These are phyloP conservation scores for Gonocerus acuteangulatus DNA, from an alignment of 2,888 invertebrate genomes.

Conservation along the genomic window DNA sequence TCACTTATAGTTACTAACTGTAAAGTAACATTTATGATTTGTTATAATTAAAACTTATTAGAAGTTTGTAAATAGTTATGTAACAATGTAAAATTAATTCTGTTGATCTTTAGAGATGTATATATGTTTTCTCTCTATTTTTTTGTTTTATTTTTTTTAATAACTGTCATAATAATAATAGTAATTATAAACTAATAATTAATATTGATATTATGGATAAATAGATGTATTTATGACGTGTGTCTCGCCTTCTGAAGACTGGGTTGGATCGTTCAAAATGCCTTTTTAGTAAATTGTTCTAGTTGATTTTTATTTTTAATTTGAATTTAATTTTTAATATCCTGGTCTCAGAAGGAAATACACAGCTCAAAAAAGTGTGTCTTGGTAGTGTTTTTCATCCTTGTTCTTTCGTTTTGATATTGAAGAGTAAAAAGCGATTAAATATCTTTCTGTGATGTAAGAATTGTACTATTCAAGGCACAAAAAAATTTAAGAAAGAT, in stretches of 20 bases:
- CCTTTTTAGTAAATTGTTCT: slow-evolving; percentile 9
- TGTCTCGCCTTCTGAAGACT: slow-evolving; percentile 10
- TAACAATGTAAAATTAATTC: slow-evolving; percentile 31
- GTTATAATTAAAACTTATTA: slow-evolving; percentile 9
- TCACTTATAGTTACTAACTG: slow-evolving; percentile 24
- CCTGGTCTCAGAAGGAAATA: slow-evolving; percentile 7
- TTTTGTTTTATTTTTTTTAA: slow-evolving; percentile 23
- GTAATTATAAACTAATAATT: slow-evolving; percentile 36
- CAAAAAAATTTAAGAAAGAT: slow-evolving; percentile 16
- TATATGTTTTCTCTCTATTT: slow-evolving; percentile 9
- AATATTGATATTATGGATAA: slow-evolving; percentile 34
- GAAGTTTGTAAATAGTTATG: slow-evolving; percentile 25
- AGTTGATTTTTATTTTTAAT: slow-evolving; percentile 6
- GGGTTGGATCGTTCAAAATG: not conserved
- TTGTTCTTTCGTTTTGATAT: slow-evolving; percentile 14
- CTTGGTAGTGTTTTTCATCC: slow-evolving; percentile 21
- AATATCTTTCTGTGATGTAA: slow-evolving; percentile 25
- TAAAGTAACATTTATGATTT: slow-evolving; percentile 1
- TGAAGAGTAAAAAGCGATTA: slow-evolving; percentile 2
- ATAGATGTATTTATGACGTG: slow-evolving; percentile 18
- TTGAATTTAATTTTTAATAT: not conserved
- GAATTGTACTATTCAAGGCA: slow-evolving; percentile 22
- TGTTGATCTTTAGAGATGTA: slow-evolving; percentile 27
- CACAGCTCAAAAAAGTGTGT: slow-evolving; percentile 22
- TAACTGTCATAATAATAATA: slow-evolving; percentile 35